These are phyloP conservation scores for Catharus bicknelli DNA, from an alignment of 2,113 vertebrate genomes.

Conservation along the genomic window DNA sequence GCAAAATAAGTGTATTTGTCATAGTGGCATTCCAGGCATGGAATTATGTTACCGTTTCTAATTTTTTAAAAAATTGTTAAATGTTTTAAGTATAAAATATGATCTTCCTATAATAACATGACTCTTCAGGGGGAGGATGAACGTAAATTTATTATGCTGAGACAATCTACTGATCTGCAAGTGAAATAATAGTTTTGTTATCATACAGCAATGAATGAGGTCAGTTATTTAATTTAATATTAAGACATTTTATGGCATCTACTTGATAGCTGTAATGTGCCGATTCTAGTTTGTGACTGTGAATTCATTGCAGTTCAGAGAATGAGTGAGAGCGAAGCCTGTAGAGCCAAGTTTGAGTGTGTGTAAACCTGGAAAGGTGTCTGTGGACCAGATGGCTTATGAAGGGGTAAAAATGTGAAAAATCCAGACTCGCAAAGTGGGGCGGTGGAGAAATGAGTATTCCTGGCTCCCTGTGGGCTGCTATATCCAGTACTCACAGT, in stretches of 20 bases:
- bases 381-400: not conserved
- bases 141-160: not conserved
- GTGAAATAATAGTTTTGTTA: not conserved
- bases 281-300: not conserved
- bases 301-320: not conserved
- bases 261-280: not conserved
- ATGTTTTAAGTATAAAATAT: not conserved
- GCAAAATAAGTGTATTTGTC: not conserved
- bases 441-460: not conserved
- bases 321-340: not conserved
- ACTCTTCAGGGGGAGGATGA: not conserved
- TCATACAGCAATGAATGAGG: not conserved
- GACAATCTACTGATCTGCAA: not conserved
- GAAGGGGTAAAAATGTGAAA: not conserved
- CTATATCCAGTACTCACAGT: not conserved
- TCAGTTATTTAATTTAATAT: not conserved
- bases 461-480: not conserved
- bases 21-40: not conserved
- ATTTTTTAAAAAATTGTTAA: not conserved
- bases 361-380: not conserved
- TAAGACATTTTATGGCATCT: not conserved
- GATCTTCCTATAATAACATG: fast-evolving
- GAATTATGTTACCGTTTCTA: fast-evolving
- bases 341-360: not conserved
- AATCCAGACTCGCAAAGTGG: not conserved